phyloP scores from a whole-genome alignment of 2,888 invertebrate genomes.

The Dexiosoma caninum region DNA sequence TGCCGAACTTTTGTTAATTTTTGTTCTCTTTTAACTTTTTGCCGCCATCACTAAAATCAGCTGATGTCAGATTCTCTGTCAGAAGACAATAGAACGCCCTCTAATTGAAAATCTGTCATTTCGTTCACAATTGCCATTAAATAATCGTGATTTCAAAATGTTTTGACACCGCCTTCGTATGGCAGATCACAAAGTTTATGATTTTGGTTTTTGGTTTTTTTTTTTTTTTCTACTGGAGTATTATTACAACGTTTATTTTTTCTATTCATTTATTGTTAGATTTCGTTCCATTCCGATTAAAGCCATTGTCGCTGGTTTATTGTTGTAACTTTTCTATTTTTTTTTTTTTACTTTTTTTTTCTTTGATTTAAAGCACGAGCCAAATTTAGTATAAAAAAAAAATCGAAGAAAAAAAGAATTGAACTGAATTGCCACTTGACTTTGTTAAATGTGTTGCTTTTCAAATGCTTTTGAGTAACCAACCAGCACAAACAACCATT shows the following conservation, averaged over 20 bases:
- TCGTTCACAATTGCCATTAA: background rate
- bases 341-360: no score
- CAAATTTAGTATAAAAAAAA: constrained; percentile 46
- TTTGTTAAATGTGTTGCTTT: constrained; percentile 36
- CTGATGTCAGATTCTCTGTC: no score
- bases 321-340: constrained; percentile 10
- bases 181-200: background rate
- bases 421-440: constrained; percentile 58
- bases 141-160: background rate
- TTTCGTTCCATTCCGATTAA: constrained; percentile 13
- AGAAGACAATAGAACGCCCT: no score
- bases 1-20: no score
- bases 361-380: constrained; percentile 55
- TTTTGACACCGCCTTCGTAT: background rate
- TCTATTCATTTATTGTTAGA: constrained; percentile 23
- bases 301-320: constrained; percentile 15
- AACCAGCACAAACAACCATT: constrained; percentile 40
- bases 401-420: background rate
- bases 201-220: background rate
- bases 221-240: constrained; percentile 4
- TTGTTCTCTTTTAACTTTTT: no score
- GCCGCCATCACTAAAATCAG: no score
- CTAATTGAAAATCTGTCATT: no score
- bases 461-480: constrained; percentile 32
- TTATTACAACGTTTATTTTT: background rate